Evolutionary conservation across 2,888 invertebrate genomes (phyloP), one percentile per base, ranked within the genome.

Genomic region (Lissocephala sabroskyi): DNA sequence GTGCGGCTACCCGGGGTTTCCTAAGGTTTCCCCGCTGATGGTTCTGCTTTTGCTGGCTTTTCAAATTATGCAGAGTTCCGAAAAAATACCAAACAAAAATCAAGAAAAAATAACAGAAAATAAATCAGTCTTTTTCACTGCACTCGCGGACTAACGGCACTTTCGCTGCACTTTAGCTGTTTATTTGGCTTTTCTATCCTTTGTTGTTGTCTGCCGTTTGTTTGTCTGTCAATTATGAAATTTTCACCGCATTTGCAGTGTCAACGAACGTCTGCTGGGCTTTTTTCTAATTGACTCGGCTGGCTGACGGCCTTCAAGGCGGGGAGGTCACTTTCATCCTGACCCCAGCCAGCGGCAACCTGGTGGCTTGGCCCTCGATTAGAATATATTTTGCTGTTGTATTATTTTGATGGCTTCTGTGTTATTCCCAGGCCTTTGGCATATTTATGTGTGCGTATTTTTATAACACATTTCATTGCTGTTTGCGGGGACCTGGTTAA

Each of bases 111-210:
- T 19, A 37, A 18, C 10, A 37, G 11, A 37, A 36, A 47, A 59
- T 65, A 79, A 79, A 79, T 78, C 81, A 78, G 77, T 80, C 81
- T 78, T 80, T 64, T 49, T 51, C 7, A 41, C 23, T 28, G 28
- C 41, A 28, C 28, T 41, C 28, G 28, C 26, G 13, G 26, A 28
- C 16, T 14, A 13, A 10, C 36, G 23, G 26, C 13, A 40, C 40
- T 19, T 23, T 5, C 23, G 7, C 23, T n/a, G n/a, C 13, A 33
- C 33, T 33, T 33, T 33, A 33, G 13, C 11, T n/a, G 1, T 26
- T 39, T 23, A n/a, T 4, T 23, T n/a, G 3, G 26, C 11, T 23
- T 18, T 17, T 42, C 9, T 11, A 35, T 16, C 16, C 7, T 3
- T 35, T 35, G 10, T 32, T 19, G 1, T 14, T 19, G 4, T 36